Evolutionary conservation across 1,140 invertebrate species (phyloP).

Genomic region (Epicauta chinensis): DNA sequence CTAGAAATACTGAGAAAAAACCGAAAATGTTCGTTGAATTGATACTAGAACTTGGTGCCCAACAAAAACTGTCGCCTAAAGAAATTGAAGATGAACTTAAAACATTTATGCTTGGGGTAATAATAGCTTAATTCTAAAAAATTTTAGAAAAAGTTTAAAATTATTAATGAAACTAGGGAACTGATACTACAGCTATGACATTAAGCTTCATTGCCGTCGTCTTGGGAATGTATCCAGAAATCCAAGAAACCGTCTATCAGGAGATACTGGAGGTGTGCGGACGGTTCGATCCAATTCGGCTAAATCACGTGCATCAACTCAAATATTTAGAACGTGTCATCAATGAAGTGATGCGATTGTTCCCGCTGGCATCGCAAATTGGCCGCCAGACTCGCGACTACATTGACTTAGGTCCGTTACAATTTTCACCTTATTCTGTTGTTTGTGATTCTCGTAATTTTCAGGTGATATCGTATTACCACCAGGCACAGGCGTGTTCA

Average conservation of each 20-base stretch:
- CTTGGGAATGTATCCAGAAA: not conserved
- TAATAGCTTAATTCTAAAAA: too few relatives aligned
- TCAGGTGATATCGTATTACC: not conserved
- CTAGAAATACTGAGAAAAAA: too few relatives aligned
- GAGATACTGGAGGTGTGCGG: not conserved
- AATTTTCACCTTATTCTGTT: not conserved
- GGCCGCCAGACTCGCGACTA: not conserved
- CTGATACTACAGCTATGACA: not conserved
- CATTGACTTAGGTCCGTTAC: not conserved
- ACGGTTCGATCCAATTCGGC: not conserved
- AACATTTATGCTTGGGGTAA: not conserved
- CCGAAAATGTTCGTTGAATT: too few relatives aligned
- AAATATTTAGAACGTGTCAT: not conserved
- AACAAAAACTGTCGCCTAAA: too few relatives aligned
- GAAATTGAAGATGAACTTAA: not conserved
- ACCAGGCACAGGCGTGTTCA: not conserved
- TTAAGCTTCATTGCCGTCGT: not conserved
- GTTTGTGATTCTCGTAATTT: not conserved
- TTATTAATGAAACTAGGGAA: too few relatives aligned
- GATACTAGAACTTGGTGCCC: too few relatives aligned
- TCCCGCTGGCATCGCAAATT: not conserved
- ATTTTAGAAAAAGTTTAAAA: too few relatives aligned
- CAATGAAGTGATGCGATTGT: not conserved
- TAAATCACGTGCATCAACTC: not conserved
- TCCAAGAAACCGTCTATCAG: not conserved